These are phyloP conservation scores for Protobothrops mucrosquamatus DNA, from an alignment of 2,113 vertebrate genomes.

Conservation along the genomic window DNA sequence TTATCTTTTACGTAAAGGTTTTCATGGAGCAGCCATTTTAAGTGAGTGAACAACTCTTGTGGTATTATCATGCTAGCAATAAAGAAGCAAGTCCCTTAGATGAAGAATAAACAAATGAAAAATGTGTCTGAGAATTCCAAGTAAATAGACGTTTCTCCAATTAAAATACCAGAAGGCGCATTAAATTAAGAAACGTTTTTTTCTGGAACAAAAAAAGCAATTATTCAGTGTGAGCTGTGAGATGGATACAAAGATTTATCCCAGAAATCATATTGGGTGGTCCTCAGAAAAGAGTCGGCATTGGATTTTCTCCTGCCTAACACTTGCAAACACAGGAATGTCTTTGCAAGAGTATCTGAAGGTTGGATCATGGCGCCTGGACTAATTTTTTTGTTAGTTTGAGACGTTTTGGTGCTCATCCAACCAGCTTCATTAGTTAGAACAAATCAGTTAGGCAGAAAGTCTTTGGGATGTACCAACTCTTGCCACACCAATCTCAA, in stretches of 20 bases:
- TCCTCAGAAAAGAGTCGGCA: background rate
- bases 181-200: background rate
- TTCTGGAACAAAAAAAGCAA: background rate
- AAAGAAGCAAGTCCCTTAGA: background rate
- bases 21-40: background rate
- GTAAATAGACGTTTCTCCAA: background rate
- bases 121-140: background rate
- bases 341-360: background rate
- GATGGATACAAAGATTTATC: background rate
- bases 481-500: background rate
- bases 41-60: background rate
- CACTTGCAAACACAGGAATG: background rate
- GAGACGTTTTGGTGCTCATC: too few relatives aligned
- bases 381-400: background rate
- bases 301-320: background rate
- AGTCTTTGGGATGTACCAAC: too few relatives aligned
- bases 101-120: background rate
- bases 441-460: too few relatives aligned
- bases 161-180: background rate
- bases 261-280: background rate
- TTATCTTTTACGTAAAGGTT: background rate
- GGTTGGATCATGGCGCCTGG: background rate
- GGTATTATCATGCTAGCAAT: background rate
- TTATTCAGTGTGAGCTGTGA: background rate
- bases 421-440: too few relatives aligned